A percentile compares a stretch with the other conserved stretches of the same genome.
Conservation (phyloP, 2,113 vertebrate species). For the Zosterops japonicus region DNA sequence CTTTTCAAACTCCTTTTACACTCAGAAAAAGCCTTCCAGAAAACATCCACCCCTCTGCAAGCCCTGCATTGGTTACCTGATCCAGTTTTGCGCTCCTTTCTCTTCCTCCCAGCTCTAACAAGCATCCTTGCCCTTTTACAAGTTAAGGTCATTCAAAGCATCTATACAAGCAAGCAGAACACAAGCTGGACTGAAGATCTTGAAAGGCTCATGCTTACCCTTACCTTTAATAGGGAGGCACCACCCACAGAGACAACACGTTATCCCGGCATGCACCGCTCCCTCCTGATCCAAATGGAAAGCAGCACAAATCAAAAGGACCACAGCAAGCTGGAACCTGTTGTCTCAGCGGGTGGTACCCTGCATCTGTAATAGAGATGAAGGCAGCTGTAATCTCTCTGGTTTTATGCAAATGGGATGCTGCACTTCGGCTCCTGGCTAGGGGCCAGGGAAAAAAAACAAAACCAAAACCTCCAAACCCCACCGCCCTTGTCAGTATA, state of each 20-base stretch:
- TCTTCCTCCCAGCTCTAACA: conserved; percentile 51
- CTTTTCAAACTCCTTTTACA: conserved; percentile 50
- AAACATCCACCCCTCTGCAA: conserved; percentile 57
- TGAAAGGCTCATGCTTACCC: conserved; percentile 45
- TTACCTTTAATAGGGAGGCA: conserved; percentile 57
- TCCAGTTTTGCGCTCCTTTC: conserved; percentile 46
- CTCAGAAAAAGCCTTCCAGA: conserved; percentile 46
- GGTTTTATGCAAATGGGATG: conserved; percentile 1
- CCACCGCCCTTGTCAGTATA: background rate
- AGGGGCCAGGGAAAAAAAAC: background rate
- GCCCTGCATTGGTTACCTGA: conserved; percentile 57
- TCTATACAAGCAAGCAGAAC: conserved; percentile 45
- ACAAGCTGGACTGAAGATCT: conserved; percentile 38
- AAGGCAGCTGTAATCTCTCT: conserved; percentile 26
- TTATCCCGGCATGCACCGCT: conserved; percentile 32
- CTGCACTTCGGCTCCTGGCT: background rate
- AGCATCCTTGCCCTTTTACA: conserved; percentile 64
- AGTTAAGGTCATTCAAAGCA: conserved; percentile 45
- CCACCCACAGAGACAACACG: conserved; percentile 39
- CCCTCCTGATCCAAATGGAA: conserved; percentile 23
- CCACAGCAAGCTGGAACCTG: conserved; percentile 44
- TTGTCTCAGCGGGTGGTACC: conserved; percentile 28
- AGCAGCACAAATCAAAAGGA: conserved; percentile 45
- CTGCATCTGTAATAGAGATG: conserved; percentile 36
- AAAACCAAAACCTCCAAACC: background rate